Evolutionary conservation across 2,113 vertebrate species (phyloP).

Genomic region (Loxodonta africana): DNA sequence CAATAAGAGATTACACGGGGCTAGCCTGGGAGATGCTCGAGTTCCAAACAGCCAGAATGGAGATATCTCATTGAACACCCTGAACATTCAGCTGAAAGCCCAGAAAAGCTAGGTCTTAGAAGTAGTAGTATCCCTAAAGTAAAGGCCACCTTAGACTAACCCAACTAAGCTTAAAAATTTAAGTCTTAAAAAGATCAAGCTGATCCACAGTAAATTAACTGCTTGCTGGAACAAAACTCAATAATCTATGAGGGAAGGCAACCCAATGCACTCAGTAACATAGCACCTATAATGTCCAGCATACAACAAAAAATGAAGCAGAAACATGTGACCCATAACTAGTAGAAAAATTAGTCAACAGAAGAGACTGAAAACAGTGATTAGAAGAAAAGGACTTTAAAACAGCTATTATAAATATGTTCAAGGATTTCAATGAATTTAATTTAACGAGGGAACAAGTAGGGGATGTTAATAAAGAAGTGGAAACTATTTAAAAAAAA

Average conservation of each 20-base stretch:
- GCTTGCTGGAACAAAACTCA: constrained; percentile 34
- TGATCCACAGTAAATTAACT: neutral
- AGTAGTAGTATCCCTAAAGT: neutral
- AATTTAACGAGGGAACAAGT: neutral
- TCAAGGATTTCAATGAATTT: constrained; percentile 18
- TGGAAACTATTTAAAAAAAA: neutral
- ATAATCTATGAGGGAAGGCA: neutral
- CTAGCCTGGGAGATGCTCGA: neutral
- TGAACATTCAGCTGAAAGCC: neutral
- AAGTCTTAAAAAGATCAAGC: neutral
- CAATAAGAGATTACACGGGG: neutral
- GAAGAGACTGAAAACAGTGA: neutral
- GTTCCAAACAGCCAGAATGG: neutral
- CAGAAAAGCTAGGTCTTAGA: neutral
- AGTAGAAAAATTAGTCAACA: neutral
- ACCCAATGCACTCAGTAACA: neutral
- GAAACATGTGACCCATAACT: neutral
- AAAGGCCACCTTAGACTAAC: neutral
- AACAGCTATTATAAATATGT: neutral
- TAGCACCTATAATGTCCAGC: neutral
- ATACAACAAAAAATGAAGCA: neutral
- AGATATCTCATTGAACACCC: neutral
- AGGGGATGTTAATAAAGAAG: constrained; percentile 5
- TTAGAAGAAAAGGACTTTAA: neutral
- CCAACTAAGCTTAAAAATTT: neutral